phyloP scores from a whole-genome alignment of 2,113 vertebrate species.

The Dromaius novaehollandiae region DNA sequence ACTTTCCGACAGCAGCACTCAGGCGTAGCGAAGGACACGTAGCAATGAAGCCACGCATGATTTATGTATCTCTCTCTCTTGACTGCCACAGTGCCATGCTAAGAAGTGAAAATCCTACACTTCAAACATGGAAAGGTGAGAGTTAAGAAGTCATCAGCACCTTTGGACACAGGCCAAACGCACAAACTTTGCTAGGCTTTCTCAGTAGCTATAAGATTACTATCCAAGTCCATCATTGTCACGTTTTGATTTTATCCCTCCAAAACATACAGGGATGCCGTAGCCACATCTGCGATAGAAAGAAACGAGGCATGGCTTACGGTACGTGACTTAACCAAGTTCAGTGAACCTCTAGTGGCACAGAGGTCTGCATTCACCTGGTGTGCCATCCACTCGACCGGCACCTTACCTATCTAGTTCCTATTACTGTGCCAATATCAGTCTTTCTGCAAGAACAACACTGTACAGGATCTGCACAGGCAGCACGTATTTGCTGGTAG shows the following conservation, averaged over 20 bases:
- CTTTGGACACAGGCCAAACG: neutral
- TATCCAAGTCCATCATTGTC: neutral
- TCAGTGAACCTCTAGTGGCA: neutral
- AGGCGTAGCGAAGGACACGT: neutral
- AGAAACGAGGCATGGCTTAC: neutral
- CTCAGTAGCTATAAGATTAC: neutral
- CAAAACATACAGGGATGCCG: neutral
- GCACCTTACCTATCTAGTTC: neutral
- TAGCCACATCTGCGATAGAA: neutral
- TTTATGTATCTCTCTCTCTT: neutral
- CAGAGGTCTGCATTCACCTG: neutral
- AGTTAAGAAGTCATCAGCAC: neutral
- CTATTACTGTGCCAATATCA: neutral
- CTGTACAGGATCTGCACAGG: neutral
- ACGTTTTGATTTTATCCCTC: neutral
- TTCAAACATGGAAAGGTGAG: neutral
- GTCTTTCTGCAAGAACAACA: neutral
- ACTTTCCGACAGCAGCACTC: neutral
- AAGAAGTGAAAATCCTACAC: neutral
- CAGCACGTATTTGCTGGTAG: neutral
- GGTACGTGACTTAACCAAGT: neutral
- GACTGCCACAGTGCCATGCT: neutral
- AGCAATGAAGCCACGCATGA: neutral
- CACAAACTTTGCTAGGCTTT: neutral
- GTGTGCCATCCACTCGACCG: neutral